phyloP scores from a whole-genome alignment of 2,888 invertebrate species.

The Syrista parreyssii region DNA sequence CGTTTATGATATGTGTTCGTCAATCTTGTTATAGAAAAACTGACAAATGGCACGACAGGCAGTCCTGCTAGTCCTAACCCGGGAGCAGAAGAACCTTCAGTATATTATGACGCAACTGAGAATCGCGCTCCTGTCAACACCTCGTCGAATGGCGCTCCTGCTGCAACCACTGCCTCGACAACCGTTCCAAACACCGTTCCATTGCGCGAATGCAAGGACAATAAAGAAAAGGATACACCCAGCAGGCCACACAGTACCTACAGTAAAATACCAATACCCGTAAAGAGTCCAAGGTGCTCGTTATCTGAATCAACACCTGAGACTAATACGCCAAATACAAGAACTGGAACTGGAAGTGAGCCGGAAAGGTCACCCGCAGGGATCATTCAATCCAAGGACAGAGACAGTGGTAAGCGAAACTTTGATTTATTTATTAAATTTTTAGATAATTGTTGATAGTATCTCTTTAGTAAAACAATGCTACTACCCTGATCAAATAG shows the following conservation, averaged over 20 bases:
- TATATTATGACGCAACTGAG: conserved; percentile 85
- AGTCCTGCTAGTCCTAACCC: conserved; percentile 68
- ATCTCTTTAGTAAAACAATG: not conserved
- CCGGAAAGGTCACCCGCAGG: conserved; percentile 47
- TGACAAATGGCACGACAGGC: conserved; percentile 59
- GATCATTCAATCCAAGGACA: conserved; percentile 48
- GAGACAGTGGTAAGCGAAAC: conserved; percentile 54
- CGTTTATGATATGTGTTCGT: not conserved
- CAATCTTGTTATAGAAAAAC: conserved; percentile 47
- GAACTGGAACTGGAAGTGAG: conserved; percentile 51
- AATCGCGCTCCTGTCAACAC: conserved; percentile 66
- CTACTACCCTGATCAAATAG: not conserved
- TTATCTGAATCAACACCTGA: conserved; percentile 59
- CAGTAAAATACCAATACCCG: conserved; percentile 77
- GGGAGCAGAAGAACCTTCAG: conserved; percentile 79
- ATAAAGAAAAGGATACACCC: conserved; percentile 46
- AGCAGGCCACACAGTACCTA: conserved; percentile 63
- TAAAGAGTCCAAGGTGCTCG: conserved; percentile 63
- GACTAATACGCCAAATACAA: conserved; percentile 52
- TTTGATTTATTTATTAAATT: not conserved
- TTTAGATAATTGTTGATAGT: not conserved
- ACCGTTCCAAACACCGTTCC: conserved; percentile 43
- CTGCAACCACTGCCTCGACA: conserved; percentile 42
- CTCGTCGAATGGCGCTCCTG: conserved; percentile 46
- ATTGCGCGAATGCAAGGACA: conserved; percentile 54